Evolutionary conservation across 2,797 vertebrate species (phyloP), one percentile per base, ranked within the genome.

Genomic region (Poecilia velifera): DNA sequence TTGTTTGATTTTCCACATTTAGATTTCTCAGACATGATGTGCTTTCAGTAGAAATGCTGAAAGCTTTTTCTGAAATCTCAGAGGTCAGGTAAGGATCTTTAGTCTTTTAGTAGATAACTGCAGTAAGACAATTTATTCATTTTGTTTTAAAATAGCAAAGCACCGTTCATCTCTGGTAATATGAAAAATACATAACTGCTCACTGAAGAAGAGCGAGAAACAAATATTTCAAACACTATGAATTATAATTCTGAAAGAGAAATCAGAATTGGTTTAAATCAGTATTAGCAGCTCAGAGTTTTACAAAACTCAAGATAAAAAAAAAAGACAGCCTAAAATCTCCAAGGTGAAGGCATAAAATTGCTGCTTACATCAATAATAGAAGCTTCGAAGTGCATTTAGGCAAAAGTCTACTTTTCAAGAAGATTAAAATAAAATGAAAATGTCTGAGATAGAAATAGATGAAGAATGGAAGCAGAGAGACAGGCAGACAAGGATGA

Each of bases 381-480:
- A 72, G 86, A 70, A 8, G 10, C 39, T 70, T 14, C 10, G 31
- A 81, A 78, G 53, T 70, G 45, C 39, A 70, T 70, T 70, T 70
- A 43, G 41, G 39, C 36, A 70, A 43, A 70, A 70, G 39, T 79
- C 84, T 53, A 82, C 80, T 36, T 70, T 31, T 31, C 39, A 28
- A 2, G 77, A 74, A 79, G 75, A 53, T 72, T 57, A 41, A 75
- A 86, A 45, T 74, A 53, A 81, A 77, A 89, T 76, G 64, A 83
- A 80, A 87, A 76, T 28, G 34, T 79, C 8, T 77, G 49, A 79
- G 78, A 83, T 55, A 57, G 85, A 90, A 82, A 75, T 12, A 84
- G 85, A 84, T 68, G 55, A 82, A 84, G 80, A 76, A 88, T 10
- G 43, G 57, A 72, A 59, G 49, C 49, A 88, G 86, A 86, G 75